Base-by-base conservation (phyloP, 1,140 invertebrate genomes). In the Brachionus rotundiformis region DNA sequence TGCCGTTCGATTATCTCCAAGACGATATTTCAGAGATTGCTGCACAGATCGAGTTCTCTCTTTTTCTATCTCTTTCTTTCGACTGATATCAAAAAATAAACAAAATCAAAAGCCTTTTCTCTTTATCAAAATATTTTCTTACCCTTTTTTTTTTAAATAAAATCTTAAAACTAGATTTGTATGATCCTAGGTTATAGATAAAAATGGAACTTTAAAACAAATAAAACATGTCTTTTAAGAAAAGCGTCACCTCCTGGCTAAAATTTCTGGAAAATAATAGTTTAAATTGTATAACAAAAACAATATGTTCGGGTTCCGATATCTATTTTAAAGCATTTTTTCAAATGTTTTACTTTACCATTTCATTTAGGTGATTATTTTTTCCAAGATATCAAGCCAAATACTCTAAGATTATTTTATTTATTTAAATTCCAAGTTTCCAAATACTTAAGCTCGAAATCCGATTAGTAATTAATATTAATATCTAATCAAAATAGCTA, bases 131-230 rank as follows among this genome's bases (percentile, higher is more conserved):
- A 29, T 63, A 63, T 63, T 63, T 63, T 63, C n/a, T 29, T 63
- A 63, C 61, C 61, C 61, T 63, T 63, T 63, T 63, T 33, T n/a
- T n/a, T n/a, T n/a, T n/a, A n/a, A n/a, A n/a, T n/a, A n/a, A 13
- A 63, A 31, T 29, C 29, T n/a, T 29, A 63, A 63, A 63, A 63
- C 49, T 59, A 59, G 49, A 59, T 11, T 59, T 59, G 16, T 59
- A 16, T 59, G 49, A 59, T 23, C 16, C 8, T 59, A 16, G 19
- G 25, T 23, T 59, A 63, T 16, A 25, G 23, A 63, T 63, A 29
- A 63, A 23, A 27, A 33, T 19, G 19, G 16, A 54, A 54, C n/a
- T 23, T 7, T 13, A 63, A 63, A 63, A 54, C 47, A 54, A 54
- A 54, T 54, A 19, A 54, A 19, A 54, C 8, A 54, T 8, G 23